Evolutionary conservation across 2,888 invertebrate genomes (phyloP).

Genomic region (Mactromeris polynyma): DNA sequence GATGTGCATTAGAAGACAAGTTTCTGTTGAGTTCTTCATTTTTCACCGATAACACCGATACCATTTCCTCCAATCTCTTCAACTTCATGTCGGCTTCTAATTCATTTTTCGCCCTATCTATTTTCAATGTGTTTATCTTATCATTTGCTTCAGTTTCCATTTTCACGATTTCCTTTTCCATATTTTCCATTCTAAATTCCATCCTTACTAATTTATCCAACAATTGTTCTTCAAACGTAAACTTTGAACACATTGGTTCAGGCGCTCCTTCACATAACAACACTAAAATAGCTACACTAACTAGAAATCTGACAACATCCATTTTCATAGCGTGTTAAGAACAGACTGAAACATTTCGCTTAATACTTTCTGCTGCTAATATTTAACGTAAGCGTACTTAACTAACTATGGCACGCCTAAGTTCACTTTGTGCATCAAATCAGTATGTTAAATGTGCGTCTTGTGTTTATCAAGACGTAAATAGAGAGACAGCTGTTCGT

Average conservation of each 20-base stretch:
- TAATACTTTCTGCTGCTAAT: not conserved
- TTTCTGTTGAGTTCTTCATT: not conserved
- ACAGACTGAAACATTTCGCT: not conserved
- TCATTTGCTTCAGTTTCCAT: not conserved
- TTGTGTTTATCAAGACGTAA: no score
- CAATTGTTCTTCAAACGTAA: slow-evolving; percentile 14
- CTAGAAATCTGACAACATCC: not conserved
- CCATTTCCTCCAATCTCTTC: not conserved
- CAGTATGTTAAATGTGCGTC: no score
- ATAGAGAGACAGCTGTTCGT: no score
- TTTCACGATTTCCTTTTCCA: slow-evolving; percentile 8
- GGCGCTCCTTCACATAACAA: not conserved
- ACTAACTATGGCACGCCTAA: not conserved
- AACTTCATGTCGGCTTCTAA: not conserved
- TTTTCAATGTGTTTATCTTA: not conserved
- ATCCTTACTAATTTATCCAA: slow-evolving; percentile 1
- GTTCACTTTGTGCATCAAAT: no score
- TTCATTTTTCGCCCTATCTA: not conserved
- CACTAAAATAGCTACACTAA: not conserved
- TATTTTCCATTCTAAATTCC: slow-evolving; percentile 18
- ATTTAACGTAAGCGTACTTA: not conserved
- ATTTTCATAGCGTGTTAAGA: not conserved
- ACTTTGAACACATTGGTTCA: slow-evolving; percentile 26
- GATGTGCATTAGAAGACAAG: no score
- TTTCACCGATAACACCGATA: not conserved